A percentile compares a stretch with the other conserved stretches of the same genome.
These are phyloP conservation scores for Telmatochromis brachygnathus DNA, from an alignment of 2,113 vertebrate genomes.

Conservation along the genomic window DNA sequence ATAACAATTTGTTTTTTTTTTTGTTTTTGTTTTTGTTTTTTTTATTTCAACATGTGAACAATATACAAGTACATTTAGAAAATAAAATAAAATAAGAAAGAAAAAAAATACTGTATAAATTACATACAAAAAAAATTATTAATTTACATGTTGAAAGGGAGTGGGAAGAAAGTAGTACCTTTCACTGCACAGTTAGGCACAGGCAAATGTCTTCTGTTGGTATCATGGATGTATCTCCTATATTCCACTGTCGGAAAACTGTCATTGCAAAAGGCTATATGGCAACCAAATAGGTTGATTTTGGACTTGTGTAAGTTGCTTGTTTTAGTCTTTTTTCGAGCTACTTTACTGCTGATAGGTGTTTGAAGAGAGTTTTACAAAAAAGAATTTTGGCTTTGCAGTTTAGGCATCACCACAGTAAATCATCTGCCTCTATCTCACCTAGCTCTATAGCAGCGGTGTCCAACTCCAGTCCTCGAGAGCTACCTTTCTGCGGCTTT, in stretches of 20 bases:
- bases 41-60: no score
- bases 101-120: no score
- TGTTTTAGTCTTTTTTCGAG: neutral
- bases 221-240: neutral
- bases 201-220: neutral
- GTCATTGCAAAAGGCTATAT: neutral
- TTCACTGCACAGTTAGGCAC: neutral
- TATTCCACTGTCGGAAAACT: neutral
- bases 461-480: neutral
- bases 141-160: no score
- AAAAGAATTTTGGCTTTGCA: accelerated
- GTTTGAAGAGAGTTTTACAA: neutral
- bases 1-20: neutral
- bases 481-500: neutral
- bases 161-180: neutral
- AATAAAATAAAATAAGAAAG: no score
- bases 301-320: neutral
- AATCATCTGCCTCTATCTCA: neutral
- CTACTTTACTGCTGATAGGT: neutral
- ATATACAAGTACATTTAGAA: no score
- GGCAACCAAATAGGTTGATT: neutral
- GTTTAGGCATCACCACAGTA: neutral
- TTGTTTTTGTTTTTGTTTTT: no score
- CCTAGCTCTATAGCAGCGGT: neutral
- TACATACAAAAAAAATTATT: no score